Evolutionary conservation across 2,113 vertebrate genomes (phyloP), one percentile per base, ranked within the genome.

Genomic region (Lagopus muta): DNA sequence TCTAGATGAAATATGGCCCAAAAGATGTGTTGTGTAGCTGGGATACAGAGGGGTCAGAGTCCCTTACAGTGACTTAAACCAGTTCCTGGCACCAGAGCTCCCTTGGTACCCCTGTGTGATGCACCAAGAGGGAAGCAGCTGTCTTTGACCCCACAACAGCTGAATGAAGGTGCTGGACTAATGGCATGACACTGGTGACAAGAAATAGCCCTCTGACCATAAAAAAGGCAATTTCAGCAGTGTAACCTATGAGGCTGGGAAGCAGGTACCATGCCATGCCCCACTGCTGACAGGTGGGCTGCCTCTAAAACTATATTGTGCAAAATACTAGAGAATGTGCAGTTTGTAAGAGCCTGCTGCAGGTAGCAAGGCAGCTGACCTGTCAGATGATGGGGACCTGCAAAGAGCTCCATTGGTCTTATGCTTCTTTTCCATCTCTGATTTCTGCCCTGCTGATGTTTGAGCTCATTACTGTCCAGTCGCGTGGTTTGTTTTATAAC

Each of bases 401-500:
- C 57, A 64, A 55, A 78, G 22, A 61, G 43, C 52, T 86, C 52
- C 5, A 1, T 25, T 50, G 34, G 60, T 52, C 71, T 70, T 60
- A 45, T 34, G 30, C 28, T 93, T 81, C 86, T 83, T 61, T 86
- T 83, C 66, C 52, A 52, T 77, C 69, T 83, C 65, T 69, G 65
- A 74, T 80, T 92, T 81, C 82, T 94, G 73, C 75, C 61, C 47
- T 78, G 82, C 75, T 24, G 13, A 64, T 0, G 4, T 86, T 22
- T 48, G 65, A 81, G 57, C 50, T 42, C 40, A 11, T 81, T 70
- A 45, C 70, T 92, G 81, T 73, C 82, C 62, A 79, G 47, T 47
- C 86, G 72, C 62, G 42, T 48, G 82, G 62, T 76, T 64, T 52
- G 52, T 67, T 92, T 96, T 86, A 89, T 79, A 91, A 78, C 76